phyloP scores from a whole-genome alignment of 2,797 vertebrate species.

The Vespertilio murinus region DNA sequence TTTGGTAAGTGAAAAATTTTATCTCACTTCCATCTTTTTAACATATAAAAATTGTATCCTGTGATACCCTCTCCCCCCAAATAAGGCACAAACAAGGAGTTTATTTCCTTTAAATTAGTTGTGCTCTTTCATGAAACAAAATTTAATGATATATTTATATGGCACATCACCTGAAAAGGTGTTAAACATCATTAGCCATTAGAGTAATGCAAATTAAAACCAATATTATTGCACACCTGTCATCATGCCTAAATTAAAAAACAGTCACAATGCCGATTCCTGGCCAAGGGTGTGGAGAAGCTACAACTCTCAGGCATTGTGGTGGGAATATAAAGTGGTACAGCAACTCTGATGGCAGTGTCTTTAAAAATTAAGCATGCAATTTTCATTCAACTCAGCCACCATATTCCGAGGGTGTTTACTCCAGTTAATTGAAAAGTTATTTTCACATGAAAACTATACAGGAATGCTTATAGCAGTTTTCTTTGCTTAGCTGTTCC shows the following conservation, averaged over 20 bases:
- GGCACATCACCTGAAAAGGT: not conserved
- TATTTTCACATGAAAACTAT: not conserved
- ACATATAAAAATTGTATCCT: not conserved
- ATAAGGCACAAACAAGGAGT: not conserved
- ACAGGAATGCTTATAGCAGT: not conserved
- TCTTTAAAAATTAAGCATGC: not conserved
- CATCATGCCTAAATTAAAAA: constrained; percentile 79
- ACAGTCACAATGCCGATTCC: not conserved
- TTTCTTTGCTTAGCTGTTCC: not conserved
- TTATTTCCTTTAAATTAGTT: not conserved
- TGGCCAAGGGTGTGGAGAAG: not conserved
- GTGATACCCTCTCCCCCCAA: not conserved
- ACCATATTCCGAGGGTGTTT: not conserved
- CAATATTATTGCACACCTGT: constrained; percentile 70
- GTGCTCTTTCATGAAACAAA: not conserved
- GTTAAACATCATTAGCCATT: not conserved
- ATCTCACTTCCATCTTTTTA: constrained; percentile 25
- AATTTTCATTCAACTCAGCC: not conserved
- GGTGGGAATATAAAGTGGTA: not conserved
- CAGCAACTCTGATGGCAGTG: not conserved
- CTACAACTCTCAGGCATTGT: not conserved
- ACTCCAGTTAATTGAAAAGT: not conserved
- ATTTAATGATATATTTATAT: not conserved
- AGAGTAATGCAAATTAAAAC: not conserved
- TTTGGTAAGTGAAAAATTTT: not conserved